Evolutionary conservation across 2,888 invertebrate genomes (phyloP), one percentile per base, ranked within the genome.

Genomic region (Ypsolopha sequella): DNA sequence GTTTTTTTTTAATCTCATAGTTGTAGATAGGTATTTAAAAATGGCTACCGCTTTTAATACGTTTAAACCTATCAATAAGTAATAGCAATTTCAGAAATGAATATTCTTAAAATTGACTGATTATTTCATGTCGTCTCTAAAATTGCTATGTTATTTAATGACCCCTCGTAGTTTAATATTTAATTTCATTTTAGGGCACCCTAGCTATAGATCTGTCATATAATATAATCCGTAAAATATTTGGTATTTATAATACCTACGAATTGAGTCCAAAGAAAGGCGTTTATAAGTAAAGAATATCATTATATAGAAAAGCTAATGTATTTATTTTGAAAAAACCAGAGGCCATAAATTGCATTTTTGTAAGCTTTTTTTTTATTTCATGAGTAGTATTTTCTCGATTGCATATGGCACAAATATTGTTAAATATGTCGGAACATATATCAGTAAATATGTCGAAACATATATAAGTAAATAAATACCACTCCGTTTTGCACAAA

Each of bases 251-350:
- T 60, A 57, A 61, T 78, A 73, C 80, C 76, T 75, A 61, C 62
- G 67, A 70, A 79, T 71, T 73, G 66, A 77, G 81, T 84, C 84
- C 82, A 84, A 84, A 84, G 84, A 81, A 65, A 71, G 62, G 62
- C 58, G 58, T 68, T 68, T 63, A 39, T 1, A 8, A 33, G 9
- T 35, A 6, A 13, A 36, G 13, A 38, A 13, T 48, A 48, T 35
- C 14, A 36, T n/a, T n/a, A n/a, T n/a, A n/a, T 48, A 13, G n/a
- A 11, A 48, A 7, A 24, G 24, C 24, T 24, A 38, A 48, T 41
- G 11, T 43, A 44, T 38, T 77, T 80, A 77, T 77, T 78, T 75
- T 73, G 63, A 66, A 70, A 70, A 65, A 62, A 54, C 59, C 64
- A 67, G 70, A 75, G 69, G 78, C 78, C 76, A 78, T 76, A 70